Base-by-base conservation (phyloP, 1,140 invertebrate species). In the Sweltsa coloradensis region DNA sequence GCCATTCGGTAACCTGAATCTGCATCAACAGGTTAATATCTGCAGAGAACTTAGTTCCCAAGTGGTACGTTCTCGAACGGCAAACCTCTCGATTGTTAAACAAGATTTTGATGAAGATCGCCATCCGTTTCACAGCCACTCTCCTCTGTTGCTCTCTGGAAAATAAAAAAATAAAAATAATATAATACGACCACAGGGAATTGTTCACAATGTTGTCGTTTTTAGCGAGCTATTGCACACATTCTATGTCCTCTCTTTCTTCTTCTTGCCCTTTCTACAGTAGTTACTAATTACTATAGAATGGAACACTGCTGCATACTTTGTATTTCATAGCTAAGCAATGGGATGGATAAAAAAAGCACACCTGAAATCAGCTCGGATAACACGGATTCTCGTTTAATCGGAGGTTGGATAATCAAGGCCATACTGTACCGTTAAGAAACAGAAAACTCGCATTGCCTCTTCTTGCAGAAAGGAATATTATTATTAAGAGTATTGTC, bases 61-160 rank as follows among this genome's bases (percentile, higher is more conserved):
- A 29, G 21, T 51, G 40, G 66, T 67, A 55, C 58, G 60, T 27
- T 52, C 44, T 42, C 23, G 68, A 69, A 46, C 60, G 56, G 40
- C 64, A 67, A 3, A 75, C 70, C 57, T 71, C 65, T 55, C 72
- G 71, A 40, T 63, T 59, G 57, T 76, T 75, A 36, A 68, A 74
- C 14, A 68, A 57, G 31, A 76, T 57, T 50, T 64, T 65, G 16
- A 75, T 54, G 57, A 65, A 69, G 2, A 74, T 34, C 52, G 64
- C 65, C 51, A 59, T 64, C 37, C 64, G 62, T 5, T 62, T 63
- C 7, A 71, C 59, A 34, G 62, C 63, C 48, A 63, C 60, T 55
- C 70, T 53, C 34, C 73, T 55, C 37, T 61, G 55, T 47, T 69
- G 57, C 58, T 75, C 73, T 13, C 63, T 63, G 23, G 11, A 51